Evolutionary conservation across 2,113 vertebrate genomes (phyloP).

Genomic region (Brachirus orientalis): DNA sequence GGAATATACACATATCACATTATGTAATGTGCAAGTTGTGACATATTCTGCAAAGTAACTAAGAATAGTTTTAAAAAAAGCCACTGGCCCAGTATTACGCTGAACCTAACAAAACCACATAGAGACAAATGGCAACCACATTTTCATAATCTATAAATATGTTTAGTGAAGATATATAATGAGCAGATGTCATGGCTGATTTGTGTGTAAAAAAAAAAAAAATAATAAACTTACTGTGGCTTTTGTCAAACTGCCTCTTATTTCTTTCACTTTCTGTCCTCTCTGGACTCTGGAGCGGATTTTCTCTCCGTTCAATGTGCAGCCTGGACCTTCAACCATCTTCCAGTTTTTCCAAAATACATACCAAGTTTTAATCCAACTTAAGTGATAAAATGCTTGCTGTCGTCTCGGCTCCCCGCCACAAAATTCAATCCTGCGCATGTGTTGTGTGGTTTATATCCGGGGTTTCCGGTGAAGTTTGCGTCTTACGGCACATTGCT

Average conservation of each 20-base stretch:
- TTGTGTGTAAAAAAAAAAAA: background rate
- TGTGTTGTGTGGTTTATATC: constrained; percentile 34
- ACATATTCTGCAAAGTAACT: too few relatives aligned
- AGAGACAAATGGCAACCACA: too few relatives aligned
- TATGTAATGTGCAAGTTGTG: too few relatives aligned
- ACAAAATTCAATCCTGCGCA: constrained; percentile 52
- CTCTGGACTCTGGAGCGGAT: constrained; percentile 80
- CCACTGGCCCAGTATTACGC: too few relatives aligned
- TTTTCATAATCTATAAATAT: too few relatives aligned
- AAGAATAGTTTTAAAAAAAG: too few relatives aligned
- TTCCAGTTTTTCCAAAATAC: rapidly evolving
- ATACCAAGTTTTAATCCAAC: background rate
- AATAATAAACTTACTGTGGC: constrained; percentile 33
- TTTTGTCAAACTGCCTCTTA: constrained; percentile 62
- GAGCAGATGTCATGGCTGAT: too few relatives aligned
- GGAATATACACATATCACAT: too few relatives aligned
- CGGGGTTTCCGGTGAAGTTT: background rate
- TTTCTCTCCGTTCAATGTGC: constrained; percentile 85
- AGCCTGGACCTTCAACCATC: constrained; percentile 95
- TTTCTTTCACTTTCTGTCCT: constrained; percentile 81
- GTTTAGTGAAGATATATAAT: too few relatives aligned
- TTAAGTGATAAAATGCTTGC: background rate
- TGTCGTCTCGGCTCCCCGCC: constrained; percentile 49
- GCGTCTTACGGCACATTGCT: background rate
- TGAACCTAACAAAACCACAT: too few relatives aligned